Conservation (phyloP, 2,888 invertebrate genomes). For the Pterobdella sp. region DNA sequence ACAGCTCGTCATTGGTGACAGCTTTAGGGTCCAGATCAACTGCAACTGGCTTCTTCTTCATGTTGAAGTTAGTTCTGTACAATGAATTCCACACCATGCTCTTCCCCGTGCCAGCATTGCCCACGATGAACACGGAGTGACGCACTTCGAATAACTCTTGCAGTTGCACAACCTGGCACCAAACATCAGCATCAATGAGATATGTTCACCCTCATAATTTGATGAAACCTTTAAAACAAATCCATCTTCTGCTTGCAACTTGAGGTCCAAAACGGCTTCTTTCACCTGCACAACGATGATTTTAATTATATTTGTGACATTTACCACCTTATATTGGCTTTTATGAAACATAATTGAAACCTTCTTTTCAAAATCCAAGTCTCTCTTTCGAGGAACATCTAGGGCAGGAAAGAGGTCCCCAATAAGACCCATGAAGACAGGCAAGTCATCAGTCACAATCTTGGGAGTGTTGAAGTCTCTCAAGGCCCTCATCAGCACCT, state of each 20-base stretch:
- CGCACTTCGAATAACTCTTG: constrained; percentile 89
- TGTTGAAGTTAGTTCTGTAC: constrained; percentile 78
- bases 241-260: constrained; percentile 87
- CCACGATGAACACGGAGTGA: constrained; percentile 82
- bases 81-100: constrained; percentile 89
- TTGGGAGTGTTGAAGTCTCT: constrained; percentile 93
- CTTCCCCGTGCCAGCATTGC: constrained; percentile 79
- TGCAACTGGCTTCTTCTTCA: constrained; percentile 74
- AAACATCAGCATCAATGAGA: too few species aligned
- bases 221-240: constrained; percentile 73
- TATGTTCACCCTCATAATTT: too few species aligned
- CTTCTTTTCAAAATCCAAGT: constrained; percentile 78
- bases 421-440: constrained; percentile 92
- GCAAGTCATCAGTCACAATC: constrained; percentile 85
- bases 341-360: too few species aligned
- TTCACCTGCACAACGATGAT: too few species aligned
- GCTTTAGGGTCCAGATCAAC: constrained; percentile 93
- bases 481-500: constrained; percentile 77
- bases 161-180: constrained; percentile 74
- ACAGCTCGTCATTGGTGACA: constrained; percentile 90
- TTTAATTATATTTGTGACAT: too few species aligned
- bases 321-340: too few species aligned
- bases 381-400: constrained; percentile 82
- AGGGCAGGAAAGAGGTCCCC: constrained; percentile 89
- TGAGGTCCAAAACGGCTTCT: constrained; percentile 79